A percentile compares a stretch with the other conserved stretches of the same genome.
Evolutionary conservation across 2,113 vertebrate species (phyloP).

Genomic region (Misgurnus mizolepis): DNA sequence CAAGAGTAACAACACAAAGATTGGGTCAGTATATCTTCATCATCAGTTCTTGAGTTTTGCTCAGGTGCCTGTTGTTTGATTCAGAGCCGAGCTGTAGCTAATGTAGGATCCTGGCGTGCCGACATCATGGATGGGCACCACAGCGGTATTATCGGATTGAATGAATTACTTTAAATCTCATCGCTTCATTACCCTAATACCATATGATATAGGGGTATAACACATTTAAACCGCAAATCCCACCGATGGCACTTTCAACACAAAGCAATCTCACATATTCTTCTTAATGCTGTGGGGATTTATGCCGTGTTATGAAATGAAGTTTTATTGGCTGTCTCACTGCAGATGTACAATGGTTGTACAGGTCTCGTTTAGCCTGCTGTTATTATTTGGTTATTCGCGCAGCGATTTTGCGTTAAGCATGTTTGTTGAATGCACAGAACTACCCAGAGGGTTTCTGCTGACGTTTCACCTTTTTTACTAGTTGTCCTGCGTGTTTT

Average conservation of each 20-base stretch:
- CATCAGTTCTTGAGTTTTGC: not conserved
- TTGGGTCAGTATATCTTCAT: not conserved
- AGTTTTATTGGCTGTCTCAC: conserved; percentile 25
- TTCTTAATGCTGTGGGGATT: conserved; percentile 2
- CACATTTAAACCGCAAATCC: not conserved
- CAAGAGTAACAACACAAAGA: conserved; percentile 1
- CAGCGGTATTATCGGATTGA: not conserved
- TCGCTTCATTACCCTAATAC: not conserved
- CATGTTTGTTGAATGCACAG: not conserved
- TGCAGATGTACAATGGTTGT: conserved; percentile 5
- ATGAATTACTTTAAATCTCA: not conserved
- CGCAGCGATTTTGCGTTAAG: not conserved
- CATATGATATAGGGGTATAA: not conserved
- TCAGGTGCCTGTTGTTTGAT: conserved; percentile 10
- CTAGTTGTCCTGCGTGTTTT: too few relatives aligned
- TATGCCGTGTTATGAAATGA: conserved; percentile 4
- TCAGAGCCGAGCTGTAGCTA: not conserved
- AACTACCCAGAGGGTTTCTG: not conserved
- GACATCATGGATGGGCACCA: not conserved
- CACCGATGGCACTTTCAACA: not conserved
- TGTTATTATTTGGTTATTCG: conserved; percentile 20
- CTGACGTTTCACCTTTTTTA: too few relatives aligned
- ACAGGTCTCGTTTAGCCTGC: not conserved
- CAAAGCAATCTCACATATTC: conserved; percentile 19
- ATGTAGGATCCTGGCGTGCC: not conserved